Conservation (phyloP, 2,797 vertebrate species). For the Decapterus maruadsi region DNA sequence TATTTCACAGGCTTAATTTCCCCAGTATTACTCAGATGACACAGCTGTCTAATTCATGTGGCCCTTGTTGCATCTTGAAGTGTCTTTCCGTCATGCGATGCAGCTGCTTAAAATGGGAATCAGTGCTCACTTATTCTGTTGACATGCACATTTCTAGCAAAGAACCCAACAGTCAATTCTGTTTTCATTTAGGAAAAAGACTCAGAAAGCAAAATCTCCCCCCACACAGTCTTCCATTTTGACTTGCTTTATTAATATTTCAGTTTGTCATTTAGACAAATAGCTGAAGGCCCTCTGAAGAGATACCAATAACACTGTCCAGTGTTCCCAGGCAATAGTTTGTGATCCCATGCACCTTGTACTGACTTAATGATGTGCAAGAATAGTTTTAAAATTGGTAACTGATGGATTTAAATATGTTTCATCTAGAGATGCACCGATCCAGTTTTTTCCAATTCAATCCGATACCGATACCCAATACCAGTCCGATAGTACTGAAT, state of each 20-base stretch:
- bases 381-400: background rate
- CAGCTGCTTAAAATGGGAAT: background rate
- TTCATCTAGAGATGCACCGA: no score
- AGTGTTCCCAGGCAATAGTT: background rate
- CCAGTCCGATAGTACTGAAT: no score
- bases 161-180: background rate
- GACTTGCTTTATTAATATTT: background rate
- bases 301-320: background rate
- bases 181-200: background rate
- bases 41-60: background rate
- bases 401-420: background rate
- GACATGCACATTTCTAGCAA: background rate
- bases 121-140: background rate
- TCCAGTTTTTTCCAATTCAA: no score
- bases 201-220: background rate
- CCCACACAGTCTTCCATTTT: background rate
- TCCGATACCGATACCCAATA: no score
- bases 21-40: background rate
- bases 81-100: background rate
- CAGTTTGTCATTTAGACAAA: background rate
- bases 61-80: constrained; percentile 2
- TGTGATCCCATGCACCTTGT: background rate
- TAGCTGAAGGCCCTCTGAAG: background rate
- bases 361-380: background rate
- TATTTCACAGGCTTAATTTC: background rate